Evolutionary conservation across 2,113 vertebrate genomes (phyloP).

Genomic region (Mirza zaza): DNA sequence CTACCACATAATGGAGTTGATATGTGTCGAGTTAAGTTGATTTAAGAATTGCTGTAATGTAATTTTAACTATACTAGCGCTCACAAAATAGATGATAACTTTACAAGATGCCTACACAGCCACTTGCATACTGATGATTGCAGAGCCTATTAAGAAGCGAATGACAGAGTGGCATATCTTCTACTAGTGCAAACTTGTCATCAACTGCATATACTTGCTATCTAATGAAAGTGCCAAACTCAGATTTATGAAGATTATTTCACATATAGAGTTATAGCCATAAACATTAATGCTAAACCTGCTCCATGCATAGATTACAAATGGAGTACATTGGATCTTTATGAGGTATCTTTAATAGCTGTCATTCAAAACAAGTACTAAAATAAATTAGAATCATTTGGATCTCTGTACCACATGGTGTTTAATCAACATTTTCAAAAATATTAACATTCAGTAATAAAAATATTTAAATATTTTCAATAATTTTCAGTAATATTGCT

Average conservation of each 20-base stretch:
- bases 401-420: background rate
- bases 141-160: background rate
- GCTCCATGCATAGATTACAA: background rate
- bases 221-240: background rate
- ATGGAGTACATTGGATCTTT: background rate
- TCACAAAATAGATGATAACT: background rate
- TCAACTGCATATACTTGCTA: background rate
- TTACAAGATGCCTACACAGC: background rate
- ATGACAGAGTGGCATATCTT: background rate
- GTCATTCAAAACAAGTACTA: background rate
- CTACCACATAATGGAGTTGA: background rate
- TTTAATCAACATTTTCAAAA: slow-evolving; percentile 3
- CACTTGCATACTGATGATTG: background rate
- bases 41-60: background rate
- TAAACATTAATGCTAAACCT: background rate
- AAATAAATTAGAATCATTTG: background rate
- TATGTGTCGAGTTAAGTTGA: background rate
- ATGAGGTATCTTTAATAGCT: background rate
- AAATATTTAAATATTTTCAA: slow-evolving; percentile 13
- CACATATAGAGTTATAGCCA: background rate
- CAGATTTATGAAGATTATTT: background rate
- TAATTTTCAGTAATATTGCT: background rate
- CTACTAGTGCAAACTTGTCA: background rate
- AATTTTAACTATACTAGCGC: background rate
- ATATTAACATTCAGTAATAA: background rate